phyloP scores from a whole-genome alignment of 2,113 vertebrate species.

The Cheirogaleus medius region DNA sequence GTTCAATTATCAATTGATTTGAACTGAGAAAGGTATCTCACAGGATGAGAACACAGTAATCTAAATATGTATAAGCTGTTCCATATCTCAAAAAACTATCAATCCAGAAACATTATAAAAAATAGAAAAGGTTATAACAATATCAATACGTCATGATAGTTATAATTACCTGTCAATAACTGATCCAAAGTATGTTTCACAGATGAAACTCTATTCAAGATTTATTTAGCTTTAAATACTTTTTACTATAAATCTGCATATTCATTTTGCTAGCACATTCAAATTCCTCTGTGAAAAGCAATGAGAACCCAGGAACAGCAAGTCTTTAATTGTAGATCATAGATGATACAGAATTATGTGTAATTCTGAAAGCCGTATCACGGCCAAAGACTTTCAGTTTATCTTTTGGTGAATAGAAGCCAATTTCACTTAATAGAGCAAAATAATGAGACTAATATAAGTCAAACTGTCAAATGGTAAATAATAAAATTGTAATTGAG shows the following conservation, averaged over 20 bases:
- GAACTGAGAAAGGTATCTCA: background rate
- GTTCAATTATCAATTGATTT: background rate
- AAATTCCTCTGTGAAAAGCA: background rate
- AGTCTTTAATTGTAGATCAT: background rate
- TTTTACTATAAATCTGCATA: constrained; percentile 17
- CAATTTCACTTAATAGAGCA: background rate
- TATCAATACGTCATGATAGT: background rate
- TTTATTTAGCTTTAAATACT: background rate
- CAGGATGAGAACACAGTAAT: background rate
- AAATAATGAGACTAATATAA: constrained; percentile 18
- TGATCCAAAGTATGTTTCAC: background rate
- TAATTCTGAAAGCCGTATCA: constrained; percentile 3
- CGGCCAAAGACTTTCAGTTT: constrained; percentile 20
- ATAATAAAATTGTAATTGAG: background rate
- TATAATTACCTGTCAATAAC: background rate
- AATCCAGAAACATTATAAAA: background rate
- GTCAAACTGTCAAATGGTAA: background rate
- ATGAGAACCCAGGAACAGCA: background rate
- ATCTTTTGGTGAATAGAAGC: constrained; percentile 34
- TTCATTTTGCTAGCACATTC: background rate
- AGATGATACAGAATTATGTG: background rate
- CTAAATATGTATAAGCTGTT: background rate
- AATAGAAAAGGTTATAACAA: background rate
- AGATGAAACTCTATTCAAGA: background rate
- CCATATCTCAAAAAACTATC: background rate